Conservation (phyloP, 2,797 vertebrate species). For the Chloroceryle amazona region DNA sequence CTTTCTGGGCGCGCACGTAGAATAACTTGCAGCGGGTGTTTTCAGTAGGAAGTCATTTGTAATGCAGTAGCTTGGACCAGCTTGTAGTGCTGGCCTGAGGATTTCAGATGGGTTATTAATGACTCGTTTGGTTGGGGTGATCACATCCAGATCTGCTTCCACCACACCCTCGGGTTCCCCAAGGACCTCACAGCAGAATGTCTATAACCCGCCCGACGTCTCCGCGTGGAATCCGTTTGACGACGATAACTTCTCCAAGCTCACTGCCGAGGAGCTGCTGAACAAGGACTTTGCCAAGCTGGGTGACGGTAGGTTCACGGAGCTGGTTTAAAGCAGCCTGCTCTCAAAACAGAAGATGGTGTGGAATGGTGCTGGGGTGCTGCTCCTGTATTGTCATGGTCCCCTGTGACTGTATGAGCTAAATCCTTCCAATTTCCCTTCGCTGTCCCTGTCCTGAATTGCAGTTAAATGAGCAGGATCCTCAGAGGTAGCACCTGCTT, state of each 20-base stretch:
- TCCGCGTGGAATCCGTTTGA: slow-evolving; percentile 97
- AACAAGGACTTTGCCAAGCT: slow-evolving; percentile 99
- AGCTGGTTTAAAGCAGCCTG: neutral
- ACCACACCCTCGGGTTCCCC: slow-evolving; percentile 98
- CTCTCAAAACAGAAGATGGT: neutral
- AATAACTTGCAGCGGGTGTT: neutral
- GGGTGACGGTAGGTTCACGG: slow-evolving; percentile 86
- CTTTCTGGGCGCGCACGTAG: neutral
- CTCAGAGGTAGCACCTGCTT: neutral
- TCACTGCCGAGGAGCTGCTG: slow-evolving; percentile 96
- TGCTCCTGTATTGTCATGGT: rapidly evolving
- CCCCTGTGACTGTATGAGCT: neutral
- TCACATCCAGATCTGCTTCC: slow-evolving; percentile 90
- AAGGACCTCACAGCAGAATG: slow-evolving; percentile 95
- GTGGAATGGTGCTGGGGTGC: neutral
- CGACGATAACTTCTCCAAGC: slow-evolving; percentile 97
- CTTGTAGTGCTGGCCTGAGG: neutral
- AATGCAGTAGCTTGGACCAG: neutral
- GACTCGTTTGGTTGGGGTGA: slow-evolving; percentile 32
- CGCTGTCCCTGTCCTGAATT: neutral
- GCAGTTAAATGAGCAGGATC: neutral
- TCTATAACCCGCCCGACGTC: slow-evolving; percentile 87
- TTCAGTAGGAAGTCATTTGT: neutral
- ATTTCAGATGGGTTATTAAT: neutral
- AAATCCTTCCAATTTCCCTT: neutral